Evolutionary conservation across 2,113 vertebrate species (phyloP), one percentile per base, ranked within the genome.

Genomic region (Paedocypris sp.): DNA sequence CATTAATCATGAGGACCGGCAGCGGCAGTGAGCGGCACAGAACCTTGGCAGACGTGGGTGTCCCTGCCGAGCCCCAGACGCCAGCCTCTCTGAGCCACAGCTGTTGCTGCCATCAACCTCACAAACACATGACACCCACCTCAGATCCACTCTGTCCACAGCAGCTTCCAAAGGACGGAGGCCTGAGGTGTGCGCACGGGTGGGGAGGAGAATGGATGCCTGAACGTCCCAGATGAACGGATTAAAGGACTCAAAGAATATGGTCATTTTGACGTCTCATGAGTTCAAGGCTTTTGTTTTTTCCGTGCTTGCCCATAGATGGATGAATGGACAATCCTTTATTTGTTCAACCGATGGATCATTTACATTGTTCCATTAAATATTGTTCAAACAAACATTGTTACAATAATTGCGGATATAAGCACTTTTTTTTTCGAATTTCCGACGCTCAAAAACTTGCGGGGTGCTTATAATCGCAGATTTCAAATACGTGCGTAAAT

Each of bases 1-100:
- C 89, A 94, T 94, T 88, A 90, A 92, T 94, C 90, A 90, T 69
- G 78, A 59, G 76, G 78, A 65, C 63, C 73, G 76, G 83, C 70
- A 71, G 68, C 75, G 79, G 75, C 54, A 73, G 80, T 4, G 66
- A 73, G 74, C 70, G 72, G 75, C 75, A 79, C 70, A 41, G 57
- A 59, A 36, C 63, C 63, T 79, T 67, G 71, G 82, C 73, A 81
- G 77, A 80, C 73, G 56, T 3, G 4, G 73, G 79, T 64, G 26
- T 73, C 56, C 62, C 73, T 32, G 64, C 74, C 26, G 65, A 35
- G 43, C 46, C 74, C 73, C 69, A 73, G 56, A 73, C 74, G 46
- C 59, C 66, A 43, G 65, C 61, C 33, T 65, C 47, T 69, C 39
- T 73, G 67, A 68, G 68, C 72, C 74, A 70, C 77, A 78, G 77